Percentiles rank a stretch among this genome's conserved stretches.
These are phyloP conservation scores for Florisuga fusca DNA, from an alignment of 2,797 vertebrate genomes.

Conservation along the genomic window DNA sequence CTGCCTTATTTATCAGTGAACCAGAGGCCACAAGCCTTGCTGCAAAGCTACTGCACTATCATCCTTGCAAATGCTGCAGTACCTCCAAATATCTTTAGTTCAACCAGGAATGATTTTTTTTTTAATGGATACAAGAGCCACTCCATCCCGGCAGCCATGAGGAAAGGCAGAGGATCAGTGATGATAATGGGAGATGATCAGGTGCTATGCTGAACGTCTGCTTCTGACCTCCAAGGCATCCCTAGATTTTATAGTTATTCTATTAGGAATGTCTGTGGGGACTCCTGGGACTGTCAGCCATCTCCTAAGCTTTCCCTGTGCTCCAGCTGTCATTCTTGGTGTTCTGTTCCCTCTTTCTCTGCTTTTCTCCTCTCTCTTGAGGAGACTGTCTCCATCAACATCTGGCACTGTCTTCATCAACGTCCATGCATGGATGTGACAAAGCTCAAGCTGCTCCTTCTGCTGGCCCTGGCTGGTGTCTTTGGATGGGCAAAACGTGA, in stretches of 20 bases:
- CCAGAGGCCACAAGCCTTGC: background rate
- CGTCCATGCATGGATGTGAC: background rate
- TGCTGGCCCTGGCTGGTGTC: fast-evolving
- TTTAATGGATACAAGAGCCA: background rate
- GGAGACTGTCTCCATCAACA: background rate
- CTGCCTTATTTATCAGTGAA: background rate
- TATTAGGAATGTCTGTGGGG: background rate
- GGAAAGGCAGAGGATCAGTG: background rate
- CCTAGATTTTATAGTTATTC: background rate
- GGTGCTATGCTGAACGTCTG: background rate
- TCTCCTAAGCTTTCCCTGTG: background rate
- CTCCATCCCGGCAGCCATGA: background rate
- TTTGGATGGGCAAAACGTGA: background rate
- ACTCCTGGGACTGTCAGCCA: background rate
- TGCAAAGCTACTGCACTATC: background rate
- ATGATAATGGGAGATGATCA: background rate
- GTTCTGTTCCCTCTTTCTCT: background rate
- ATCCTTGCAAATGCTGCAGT: background rate
- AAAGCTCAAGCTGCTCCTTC: background rate
- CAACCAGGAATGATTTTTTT: background rate
- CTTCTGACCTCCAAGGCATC: background rate
- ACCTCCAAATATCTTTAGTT: background rate
- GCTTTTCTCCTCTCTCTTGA: background rate
- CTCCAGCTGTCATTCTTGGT: background rate
- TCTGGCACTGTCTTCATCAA: background rate